These are phyloP conservation scores for Mesoligia furuncula DNA, from an alignment of 2,888 invertebrate species.

Conservation along the genomic window DNA sequence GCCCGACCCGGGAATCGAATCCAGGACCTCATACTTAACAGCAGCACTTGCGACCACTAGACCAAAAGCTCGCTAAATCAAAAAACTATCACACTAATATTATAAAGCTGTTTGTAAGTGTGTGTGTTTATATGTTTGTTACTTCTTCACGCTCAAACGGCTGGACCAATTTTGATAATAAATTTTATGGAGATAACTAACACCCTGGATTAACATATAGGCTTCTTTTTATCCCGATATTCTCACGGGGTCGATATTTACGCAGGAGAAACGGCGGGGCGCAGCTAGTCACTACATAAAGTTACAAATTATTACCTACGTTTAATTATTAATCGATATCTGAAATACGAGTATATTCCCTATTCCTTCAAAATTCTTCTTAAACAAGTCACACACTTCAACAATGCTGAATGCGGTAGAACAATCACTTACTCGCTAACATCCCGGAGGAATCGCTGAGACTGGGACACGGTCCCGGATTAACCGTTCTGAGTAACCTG, in stretches of 20 bases:
- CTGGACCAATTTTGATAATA: too few species aligned
- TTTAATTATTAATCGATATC: neutral
- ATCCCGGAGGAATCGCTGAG: constrained; percentile 39
- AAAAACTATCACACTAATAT: too few species aligned
- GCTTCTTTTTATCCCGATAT: too few species aligned
- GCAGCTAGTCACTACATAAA: too few species aligned
- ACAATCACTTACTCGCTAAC: constrained; percentile 44
- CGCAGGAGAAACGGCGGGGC: too few species aligned
- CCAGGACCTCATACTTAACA: neutral
- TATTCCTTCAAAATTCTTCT: neutral
- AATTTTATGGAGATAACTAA: too few species aligned
- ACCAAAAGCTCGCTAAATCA: neutral
- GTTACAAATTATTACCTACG: neutral
- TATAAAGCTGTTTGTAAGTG: too few species aligned
- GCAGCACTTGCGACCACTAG: neutral
- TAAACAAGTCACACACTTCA: neutral
- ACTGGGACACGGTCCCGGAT: constrained; percentile 35
- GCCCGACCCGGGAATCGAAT: neutral
- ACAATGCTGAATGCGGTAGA: neutral
- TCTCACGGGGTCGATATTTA: too few species aligned
- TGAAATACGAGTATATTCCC: neutral
- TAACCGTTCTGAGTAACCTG: constrained; percentile 43
- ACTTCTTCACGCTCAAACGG: too few species aligned
- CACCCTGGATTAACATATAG: too few species aligned
- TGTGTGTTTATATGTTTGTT: too few species aligned